These are phyloP conservation scores for Leptothorax acervorum DNA, from an alignment of 2,888 invertebrate genomes.

Conservation along the genomic window DNA sequence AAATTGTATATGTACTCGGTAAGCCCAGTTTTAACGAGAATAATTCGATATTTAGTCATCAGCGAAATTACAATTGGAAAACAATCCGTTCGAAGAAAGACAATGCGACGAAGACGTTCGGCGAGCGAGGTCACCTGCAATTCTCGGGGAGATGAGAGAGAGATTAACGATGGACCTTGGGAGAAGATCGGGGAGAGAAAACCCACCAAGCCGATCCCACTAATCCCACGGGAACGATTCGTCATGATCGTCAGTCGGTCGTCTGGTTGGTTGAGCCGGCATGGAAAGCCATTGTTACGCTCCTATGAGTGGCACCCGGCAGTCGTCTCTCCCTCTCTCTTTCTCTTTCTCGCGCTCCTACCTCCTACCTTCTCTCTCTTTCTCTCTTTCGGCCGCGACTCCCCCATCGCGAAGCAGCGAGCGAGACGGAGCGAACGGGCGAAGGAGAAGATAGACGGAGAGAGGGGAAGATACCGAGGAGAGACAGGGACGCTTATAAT, in stretches of 20 bases:
- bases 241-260: slow-evolving; percentile 75
- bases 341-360: slow-evolving; percentile 49
- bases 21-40: not conserved
- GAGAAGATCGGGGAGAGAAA: slow-evolving; percentile 50
- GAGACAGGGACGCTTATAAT: slow-evolving; percentile 71
- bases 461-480: slow-evolving; percentile 39
- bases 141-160: not conserved
- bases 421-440: slow-evolving; percentile 43
- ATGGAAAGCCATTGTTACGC: slow-evolving; percentile 81
- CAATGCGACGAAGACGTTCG: not conserved
- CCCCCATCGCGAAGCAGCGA: slow-evolving; percentile 60
- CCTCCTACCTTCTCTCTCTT: slow-evolving; percentile 42
- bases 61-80: not conserved
- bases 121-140: not conserved
- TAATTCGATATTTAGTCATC: not conserved
- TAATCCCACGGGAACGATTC: slow-evolving; percentile 73
- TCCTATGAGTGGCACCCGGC: slow-evolving; percentile 74
- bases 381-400: slow-evolving; percentile 61
- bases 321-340: slow-evolving; percentile 59
- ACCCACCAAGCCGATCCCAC: slow-evolving; percentile 49
- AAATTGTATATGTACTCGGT: not conserved
- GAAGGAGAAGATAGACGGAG: slow-evolving; percentile 17
- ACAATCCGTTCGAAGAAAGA: not conserved
- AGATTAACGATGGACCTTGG: slow-evolving; percentile 18
- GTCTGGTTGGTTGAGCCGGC: slow-evolving; percentile 77